A percentile compares a stretch with the other conserved stretches of the same genome.
Evolutionary conservation across 2,113 vertebrate genomes (phyloP).

Genomic region (Acinonyx jubatus): DNA sequence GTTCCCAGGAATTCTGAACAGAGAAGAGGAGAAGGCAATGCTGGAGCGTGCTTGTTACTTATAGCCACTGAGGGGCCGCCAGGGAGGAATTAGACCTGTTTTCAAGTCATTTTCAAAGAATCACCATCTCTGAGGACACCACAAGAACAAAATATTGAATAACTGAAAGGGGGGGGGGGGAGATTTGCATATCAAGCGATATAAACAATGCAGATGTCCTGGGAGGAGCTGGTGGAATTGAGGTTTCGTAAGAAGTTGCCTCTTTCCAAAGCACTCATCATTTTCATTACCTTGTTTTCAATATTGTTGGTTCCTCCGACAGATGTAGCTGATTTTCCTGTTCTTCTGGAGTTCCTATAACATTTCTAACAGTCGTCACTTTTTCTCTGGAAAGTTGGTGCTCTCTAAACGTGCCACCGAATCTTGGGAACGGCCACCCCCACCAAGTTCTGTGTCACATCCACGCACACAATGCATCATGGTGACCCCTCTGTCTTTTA

Average conservation of each 20-base stretch:
- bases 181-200: neutral
- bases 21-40: neutral
- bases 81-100: neutral
- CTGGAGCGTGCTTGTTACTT: neutral
- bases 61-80: neutral
- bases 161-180: neutral
- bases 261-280: neutral
- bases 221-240: neutral
- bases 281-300: neutral
- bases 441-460: neutral
- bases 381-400: neutral
- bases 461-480: neutral
- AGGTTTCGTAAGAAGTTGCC: neutral
- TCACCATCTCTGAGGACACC: neutral
- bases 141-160: neutral
- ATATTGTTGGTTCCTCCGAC: neutral
- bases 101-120: constrained; percentile 34
- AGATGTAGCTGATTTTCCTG: neutral
- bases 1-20: neutral
- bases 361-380: neutral
- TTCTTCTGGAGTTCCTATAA: neutral
- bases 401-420: neutral
- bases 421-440: neutral
- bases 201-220: neutral
- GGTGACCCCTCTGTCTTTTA: neutral